These are phyloP conservation scores for Lithosia quadra DNA, from an alignment of 2,888 invertebrate species.

Conservation along the genomic window DNA sequence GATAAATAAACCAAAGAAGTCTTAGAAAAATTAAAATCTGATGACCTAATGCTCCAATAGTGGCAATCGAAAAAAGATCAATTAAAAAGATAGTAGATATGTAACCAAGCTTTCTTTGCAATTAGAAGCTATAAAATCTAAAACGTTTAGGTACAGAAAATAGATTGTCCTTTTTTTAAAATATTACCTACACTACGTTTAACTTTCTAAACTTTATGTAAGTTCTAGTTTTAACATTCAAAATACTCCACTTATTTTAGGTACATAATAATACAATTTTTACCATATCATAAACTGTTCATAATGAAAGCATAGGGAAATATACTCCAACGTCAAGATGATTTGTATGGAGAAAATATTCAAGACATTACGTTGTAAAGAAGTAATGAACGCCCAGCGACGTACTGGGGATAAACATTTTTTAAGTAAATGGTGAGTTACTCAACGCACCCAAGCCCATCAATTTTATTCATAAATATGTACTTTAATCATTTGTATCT, in stretches of 20 bases:
- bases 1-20: slow-evolving; percentile 5
- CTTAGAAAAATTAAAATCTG: slow-evolving; percentile 10
- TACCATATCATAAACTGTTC: background rate
- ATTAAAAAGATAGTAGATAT: slow-evolving; percentile 34
- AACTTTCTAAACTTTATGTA: slow-evolving; percentile 20
- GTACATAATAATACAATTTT: background rate
- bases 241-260: background rate
- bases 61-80: slow-evolving; percentile 41
- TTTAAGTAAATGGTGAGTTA: slow-evolving; percentile 23
- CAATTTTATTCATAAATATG: slow-evolving; percentile 20
- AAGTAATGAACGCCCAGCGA: background rate
- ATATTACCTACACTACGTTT: slow-evolving; percentile 5
- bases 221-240: slow-evolving; percentile 4
- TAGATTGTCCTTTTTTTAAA: slow-evolving; percentile 14
- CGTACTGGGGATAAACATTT: slow-evolving; percentile 9
- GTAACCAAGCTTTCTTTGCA: slow-evolving; percentile 38
- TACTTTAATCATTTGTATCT: slow-evolving; percentile 22
- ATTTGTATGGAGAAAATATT: background rate
- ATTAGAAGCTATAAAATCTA: slow-evolving; percentile 28
- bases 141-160: slow-evolving; percentile 28
- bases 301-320: background rate
- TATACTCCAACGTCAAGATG: background rate
- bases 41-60: slow-evolving; percentile 22
- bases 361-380: background rate
- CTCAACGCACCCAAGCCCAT: slow-evolving; percentile 15